These are phyloP conservation scores for Chloroclystis v-ata DNA, from an alignment of 2,888 invertebrate species.

Conservation along the genomic window DNA sequence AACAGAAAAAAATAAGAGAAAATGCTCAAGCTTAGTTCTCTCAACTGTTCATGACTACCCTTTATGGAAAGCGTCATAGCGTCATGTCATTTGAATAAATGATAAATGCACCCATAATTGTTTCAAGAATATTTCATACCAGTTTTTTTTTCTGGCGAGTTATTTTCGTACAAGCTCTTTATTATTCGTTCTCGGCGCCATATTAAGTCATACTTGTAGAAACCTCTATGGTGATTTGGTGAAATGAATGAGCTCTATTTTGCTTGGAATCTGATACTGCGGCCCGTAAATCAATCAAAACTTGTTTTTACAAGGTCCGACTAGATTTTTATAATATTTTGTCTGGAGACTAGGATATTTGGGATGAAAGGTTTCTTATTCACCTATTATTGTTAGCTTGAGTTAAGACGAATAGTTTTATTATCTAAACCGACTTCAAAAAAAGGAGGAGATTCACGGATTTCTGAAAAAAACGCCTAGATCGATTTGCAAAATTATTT, in stretches of 20 bases:
- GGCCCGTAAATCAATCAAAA: conserved; percentile 29
- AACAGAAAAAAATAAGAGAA: conserved; percentile 1
- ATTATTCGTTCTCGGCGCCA: conserved; percentile 34
- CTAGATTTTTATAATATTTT: conserved; percentile 13
- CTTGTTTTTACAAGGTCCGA: conserved; percentile 16
- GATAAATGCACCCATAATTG: conserved; percentile 46
- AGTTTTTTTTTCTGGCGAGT: neutral
- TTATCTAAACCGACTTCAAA: too few relatives aligned
- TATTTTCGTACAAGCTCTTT: conserved; percentile 1
- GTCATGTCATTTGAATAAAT: conserved; percentile 40
- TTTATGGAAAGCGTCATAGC: conserved; percentile 22
- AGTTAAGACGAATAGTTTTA: too few relatives aligned
- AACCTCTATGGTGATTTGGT: conserved; percentile 60
- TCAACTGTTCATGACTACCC: conserved; percentile 2
- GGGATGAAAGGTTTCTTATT: too few relatives aligned
- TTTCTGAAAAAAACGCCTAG: too few relatives aligned
- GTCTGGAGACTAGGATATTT: neutral
- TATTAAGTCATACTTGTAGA: conserved; percentile 45
- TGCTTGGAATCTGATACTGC: conserved; percentile 40
- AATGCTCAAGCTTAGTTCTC: neutral
- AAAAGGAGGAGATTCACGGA: too few relatives aligned
- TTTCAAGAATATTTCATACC: conserved; percentile 25
- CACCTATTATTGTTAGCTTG: too few relatives aligned
- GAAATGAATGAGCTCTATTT: conserved; percentile 55
- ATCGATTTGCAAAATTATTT: too few relatives aligned